Percentiles rank a stretch among this genome's conserved stretches.
These are phyloP conservation scores for Neomicropteryx cornuta DNA, from an alignment of 1,140 invertebrate genomes.

Conservation along the genomic window DNA sequence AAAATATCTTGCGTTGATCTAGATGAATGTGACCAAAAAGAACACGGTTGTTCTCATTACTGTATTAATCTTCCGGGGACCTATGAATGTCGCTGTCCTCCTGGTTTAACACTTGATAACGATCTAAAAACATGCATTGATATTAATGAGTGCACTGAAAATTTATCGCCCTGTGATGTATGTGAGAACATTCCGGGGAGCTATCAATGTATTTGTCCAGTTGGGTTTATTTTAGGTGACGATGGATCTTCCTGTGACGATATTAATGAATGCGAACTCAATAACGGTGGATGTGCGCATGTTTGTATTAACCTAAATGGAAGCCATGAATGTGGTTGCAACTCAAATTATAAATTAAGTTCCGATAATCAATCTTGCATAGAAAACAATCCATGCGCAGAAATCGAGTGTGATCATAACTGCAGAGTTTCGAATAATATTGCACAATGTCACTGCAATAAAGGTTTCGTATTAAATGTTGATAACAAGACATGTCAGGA, in stretches of 20 bases:
- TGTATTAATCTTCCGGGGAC: constrained; percentile 41
- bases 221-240: constrained; percentile 42
- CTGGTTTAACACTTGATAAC: constrained; percentile 24
- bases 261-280: constrained; percentile 52
- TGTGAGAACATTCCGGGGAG: constrained; percentile 58
- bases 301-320: constrained; percentile 53
- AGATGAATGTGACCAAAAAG: constrained; percentile 45
- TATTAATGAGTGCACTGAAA: constrained; percentile 29
- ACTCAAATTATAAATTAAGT: too few species aligned
- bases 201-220: constrained; percentile 63
- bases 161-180: constrained; percentile 2
- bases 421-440: too few species aligned
- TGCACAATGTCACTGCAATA: too few species aligned
- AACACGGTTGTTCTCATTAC: constrained; percentile 21
- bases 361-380: too few species aligned
- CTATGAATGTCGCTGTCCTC: constrained; percentile 36
- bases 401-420: too few species aligned
- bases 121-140: constrained; percentile 27
- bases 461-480: too few species aligned
- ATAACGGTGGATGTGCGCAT: constrained; percentile 52
- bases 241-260: constrained; percentile 51
- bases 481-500: too few species aligned
- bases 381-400: too few species aligned
- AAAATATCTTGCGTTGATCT: constrained; percentile 47
- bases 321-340: too few species aligned